Base-by-base conservation (phyloP, 2,113 vertebrate species). In the Excalfactoria chinensis region DNA sequence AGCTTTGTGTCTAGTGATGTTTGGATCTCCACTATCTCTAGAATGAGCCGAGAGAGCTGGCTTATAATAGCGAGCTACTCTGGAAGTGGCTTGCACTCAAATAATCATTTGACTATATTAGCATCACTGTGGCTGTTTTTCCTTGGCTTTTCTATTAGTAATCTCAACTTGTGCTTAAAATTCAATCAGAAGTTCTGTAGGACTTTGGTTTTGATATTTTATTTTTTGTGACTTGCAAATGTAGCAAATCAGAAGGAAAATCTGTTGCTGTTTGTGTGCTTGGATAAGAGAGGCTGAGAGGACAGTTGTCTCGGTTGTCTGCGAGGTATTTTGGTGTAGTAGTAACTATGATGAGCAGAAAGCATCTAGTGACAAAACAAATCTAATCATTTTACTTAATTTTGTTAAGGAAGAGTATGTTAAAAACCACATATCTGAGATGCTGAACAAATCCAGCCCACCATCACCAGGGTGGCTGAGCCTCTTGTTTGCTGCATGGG, bases 361-460 rank as follows among this genome's bases (percentile, higher is more conserved):
- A 18, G 30, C 44, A 59, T 75, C 23, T 20, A 30, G 15, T 63
- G 48, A 51, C 44, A 19, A 22, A 48, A 16, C 48, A 32, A 32
- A 63, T 63, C 37, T 30, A 32, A 49, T 35, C 59, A 51, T 30
- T 40, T 30, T 26, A 18, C 4, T 63, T 64, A 64, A 22, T 26
- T 53, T 41, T 40, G 48, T 40, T 51, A 64, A 17, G 35, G 16
- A 37, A 10, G 22, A 26, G 11, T 35, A 64, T 26, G 37, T 77
- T 77, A 51, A 77, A 77, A n/a, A 32, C 30, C 41, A 53, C 40
- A 43, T 1, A 2, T 40, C 49, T 49, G 23, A 70, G 44, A 16
- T 13, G 20, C 19, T 0, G 0, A 58, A 75, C 0, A 0, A 22
- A n/a, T 35, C 5, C 5, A 83, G 37, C 49, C 26, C 12, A 1